Percentiles rank a stretch among this genome's conserved stretches.
These are phyloP conservation scores for Carassius gibelio DNA, from an alignment of 2,113 vertebrate species.

Conservation along the genomic window DNA sequence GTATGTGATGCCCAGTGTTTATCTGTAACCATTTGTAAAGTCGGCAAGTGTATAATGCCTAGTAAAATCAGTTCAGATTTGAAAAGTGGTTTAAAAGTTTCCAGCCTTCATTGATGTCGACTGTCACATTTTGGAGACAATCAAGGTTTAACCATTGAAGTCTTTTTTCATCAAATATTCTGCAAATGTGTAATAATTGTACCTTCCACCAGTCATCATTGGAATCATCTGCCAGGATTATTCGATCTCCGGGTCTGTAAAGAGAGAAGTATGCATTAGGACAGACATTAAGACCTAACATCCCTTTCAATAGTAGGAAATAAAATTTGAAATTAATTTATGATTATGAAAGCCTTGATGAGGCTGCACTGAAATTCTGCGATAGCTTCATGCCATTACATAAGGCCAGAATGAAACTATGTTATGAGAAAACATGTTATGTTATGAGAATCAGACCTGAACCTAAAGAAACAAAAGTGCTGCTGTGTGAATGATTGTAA, in stretches of 20 bases:
- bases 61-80: not conserved
- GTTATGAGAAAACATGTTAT: no score
- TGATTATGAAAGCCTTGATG: slow-evolving; percentile 3
- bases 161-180: no score
- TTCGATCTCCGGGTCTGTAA: slow-evolving; percentile 90
- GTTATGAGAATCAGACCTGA: slow-evolving; percentile 57
- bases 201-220: slow-evolving; percentile 99
- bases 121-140: not conserved
- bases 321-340: not conserved
- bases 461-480: not conserved
- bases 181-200: not conserved
- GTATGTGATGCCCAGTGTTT: not conserved
- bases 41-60: no score
- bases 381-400: not conserved
- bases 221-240: slow-evolving; percentile 89
- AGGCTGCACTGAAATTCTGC: not conserved
- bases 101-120: not conserved
- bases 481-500: not conserved
- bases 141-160: not conserved
- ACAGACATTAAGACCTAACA: not conserved
- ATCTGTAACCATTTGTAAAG: not conserved
- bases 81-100: not conserved
- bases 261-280: slow-evolving; percentile 32
- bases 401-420: not conserved
- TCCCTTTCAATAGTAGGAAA: not conserved